A percentile compares a stretch with the other conserved stretches of the same genome.
These are phyloP conservation scores for Ormyrus labotus DNA, from an alignment of 2,888 invertebrate species.

Conservation along the genomic window DNA sequence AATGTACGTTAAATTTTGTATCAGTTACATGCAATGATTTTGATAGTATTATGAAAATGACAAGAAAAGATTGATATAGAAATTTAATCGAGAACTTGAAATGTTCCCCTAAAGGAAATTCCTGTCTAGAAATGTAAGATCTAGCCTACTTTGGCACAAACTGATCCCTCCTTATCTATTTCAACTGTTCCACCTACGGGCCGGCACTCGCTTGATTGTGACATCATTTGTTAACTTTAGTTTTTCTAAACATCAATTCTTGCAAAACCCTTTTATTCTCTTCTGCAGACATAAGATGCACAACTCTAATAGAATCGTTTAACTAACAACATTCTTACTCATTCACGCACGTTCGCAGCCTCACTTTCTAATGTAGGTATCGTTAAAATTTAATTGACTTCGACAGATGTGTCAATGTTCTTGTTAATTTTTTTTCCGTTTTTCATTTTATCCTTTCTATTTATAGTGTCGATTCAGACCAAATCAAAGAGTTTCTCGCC, in stretches of 20 bases:
- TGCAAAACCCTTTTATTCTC: slow-evolving; percentile 56
- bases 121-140: slow-evolving; percentile 54
- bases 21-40: no score
- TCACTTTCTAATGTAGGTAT: slow-evolving; percentile 64
- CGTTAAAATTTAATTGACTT: slow-evolving; percentile 75
- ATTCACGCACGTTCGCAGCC: slow-evolving; percentile 52
- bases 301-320: slow-evolving; percentile 54
- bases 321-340: slow-evolving; percentile 54
- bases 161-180: slow-evolving; percentile 59
- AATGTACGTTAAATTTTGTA: background rate
- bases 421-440: slow-evolving; percentile 54
- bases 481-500: slow-evolving; percentile 57
- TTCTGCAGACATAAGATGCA: slow-evolving; percentile 44
- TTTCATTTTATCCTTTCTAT: slow-evolving; percentile 26
- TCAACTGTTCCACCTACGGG: slow-evolving; percentile 57
- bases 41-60: background rate
- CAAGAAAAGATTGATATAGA: background rate
- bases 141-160: slow-evolving; percentile 75
- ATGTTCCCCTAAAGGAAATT: slow-evolving; percentile 28
- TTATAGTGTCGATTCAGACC: slow-evolving; percentile 50
- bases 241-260: slow-evolving; percentile 57
- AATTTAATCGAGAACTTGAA: slow-evolving; percentile 22
- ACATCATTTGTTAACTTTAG: slow-evolving; percentile 53
- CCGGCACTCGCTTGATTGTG: slow-evolving; percentile 73
- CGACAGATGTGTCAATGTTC: slow-evolving; percentile 66